These are phyloP conservation scores for Thysanoteuthis rhombus DNA, from an alignment of 2,888 invertebrate genomes.

Conservation along the genomic window DNA sequence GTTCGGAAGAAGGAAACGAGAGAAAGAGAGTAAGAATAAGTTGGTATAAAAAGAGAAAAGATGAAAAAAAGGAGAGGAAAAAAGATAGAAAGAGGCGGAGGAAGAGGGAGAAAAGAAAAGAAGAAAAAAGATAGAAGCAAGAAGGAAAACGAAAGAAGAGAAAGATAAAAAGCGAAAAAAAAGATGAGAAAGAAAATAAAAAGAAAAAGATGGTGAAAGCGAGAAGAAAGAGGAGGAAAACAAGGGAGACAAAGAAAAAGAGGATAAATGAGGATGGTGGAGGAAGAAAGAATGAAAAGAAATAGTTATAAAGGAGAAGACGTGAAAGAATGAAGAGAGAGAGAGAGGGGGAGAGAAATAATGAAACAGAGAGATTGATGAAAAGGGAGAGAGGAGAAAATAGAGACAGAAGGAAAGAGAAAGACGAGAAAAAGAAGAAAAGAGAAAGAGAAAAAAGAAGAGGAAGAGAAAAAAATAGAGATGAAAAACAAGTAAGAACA, in stretches of 20 bases:
- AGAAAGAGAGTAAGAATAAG: too few species aligned
- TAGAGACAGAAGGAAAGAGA: background rate
- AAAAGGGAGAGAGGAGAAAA: background rate
- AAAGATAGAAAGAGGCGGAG: background rate
- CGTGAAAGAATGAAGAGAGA: background rate
- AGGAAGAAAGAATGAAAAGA: too few species aligned
- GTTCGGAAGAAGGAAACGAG: too few species aligned
- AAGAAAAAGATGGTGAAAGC: background rate
- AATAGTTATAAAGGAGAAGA: too few species aligned
- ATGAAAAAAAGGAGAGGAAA: background rate
- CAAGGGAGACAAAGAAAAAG: background rate
- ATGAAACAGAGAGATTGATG: background rate
- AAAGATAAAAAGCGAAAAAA: background rate
- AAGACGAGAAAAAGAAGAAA: too few species aligned
- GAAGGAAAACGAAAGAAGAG: rapidly evolving
- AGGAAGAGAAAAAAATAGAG: too few species aligned
- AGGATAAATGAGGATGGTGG: background rate
- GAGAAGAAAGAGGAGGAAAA: background rate
- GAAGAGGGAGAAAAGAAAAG: background rate
- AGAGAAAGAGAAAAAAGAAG: too few species aligned
- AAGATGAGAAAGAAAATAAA: background rate
- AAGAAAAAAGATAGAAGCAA: background rate
- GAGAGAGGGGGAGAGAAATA: background rate
- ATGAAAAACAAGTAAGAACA: too few species aligned
- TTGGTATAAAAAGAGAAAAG: background rate